Evolutionary conservation across 2,888 invertebrate species (phyloP).

Genomic region (Plusia festucae): DNA sequence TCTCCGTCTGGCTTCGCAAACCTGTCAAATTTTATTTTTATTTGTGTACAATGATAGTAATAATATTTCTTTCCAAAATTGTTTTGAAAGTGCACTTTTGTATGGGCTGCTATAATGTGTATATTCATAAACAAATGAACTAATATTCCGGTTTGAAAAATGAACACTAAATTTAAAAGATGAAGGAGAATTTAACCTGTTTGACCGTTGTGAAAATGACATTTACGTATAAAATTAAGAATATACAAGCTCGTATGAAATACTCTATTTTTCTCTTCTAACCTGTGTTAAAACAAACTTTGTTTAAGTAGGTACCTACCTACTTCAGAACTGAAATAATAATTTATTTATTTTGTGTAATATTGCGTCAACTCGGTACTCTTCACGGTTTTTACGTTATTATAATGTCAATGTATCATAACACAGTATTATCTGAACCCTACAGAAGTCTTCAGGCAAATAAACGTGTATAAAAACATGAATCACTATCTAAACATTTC

Average conservation of each 20-base stretch:
- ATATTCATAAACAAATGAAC: not conserved
- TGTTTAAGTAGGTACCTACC: too few relatives aligned
- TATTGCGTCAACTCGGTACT: too few relatives aligned
- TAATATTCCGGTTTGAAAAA: constrained; percentile 1
- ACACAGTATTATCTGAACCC: constrained; percentile 9
- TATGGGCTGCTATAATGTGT: not conserved
- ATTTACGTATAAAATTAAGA: too few relatives aligned
- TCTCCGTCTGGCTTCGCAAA: not conserved
- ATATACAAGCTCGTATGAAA: too few relatives aligned
- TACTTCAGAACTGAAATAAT: too few relatives aligned
- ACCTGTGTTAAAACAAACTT: too few relatives aligned
- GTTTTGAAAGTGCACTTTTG: not conserved
- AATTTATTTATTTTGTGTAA: too few relatives aligned
- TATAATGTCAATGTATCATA: not conserved
- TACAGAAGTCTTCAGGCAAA: constrained; percentile 21
- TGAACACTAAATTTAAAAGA: not conserved
- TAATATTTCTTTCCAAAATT: not conserved
- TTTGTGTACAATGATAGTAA: not conserved
- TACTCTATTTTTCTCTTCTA: too few relatives aligned
- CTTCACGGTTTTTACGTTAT: not conserved
- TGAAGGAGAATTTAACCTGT: not conserved
- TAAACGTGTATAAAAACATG: constrained; percentile 23
- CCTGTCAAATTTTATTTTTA: not conserved
- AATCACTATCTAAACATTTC: constrained; percentile 53
- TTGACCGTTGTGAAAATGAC: too few relatives aligned